Evolutionary conservation across 1,140 invertebrate species (phyloP), one percentile per base, ranked within the genome.

Genomic region (Drosophila hydei): DNA sequence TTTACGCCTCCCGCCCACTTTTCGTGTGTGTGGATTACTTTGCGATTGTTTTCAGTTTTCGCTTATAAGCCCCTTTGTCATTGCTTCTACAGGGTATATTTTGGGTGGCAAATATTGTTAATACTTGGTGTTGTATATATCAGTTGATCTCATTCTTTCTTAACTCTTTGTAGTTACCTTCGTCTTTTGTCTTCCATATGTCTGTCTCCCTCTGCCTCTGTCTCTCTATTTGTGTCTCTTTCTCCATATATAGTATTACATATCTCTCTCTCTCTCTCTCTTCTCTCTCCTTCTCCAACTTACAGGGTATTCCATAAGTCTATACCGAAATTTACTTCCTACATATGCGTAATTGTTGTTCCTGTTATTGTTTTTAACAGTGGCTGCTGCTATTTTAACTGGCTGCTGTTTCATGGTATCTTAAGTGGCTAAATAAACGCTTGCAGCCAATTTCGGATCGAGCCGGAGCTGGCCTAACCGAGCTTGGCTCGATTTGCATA

Each of bases 401-500:
- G 9, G 18, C 8, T 42, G 25, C 12, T 6, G 68, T 48, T 65
- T 63, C 42, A 40, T 70, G 40, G 48, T 65, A 47, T 78, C 71
- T 79, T 72, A 79, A 79, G 76, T 79, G 72, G 59, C 68, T 51
- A 75, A 81, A 77, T 67, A 59, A 56, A 70, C 79, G 74, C 70
- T 77, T 19, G 51, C 58, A 72, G 67, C 79, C 79, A 83, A 75
- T 79, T 83, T 83, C 25, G 79, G 79, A 16, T 2, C 27, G 48
- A 56, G 52, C 18, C 23, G 42, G 51, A 42, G 33, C 27, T 60
- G n/a, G 38, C 38, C 6, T 8, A 11, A 54, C 27, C 58, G 56
- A 21, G 43, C 21, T 33, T 33, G 19, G 48, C 40, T 27, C 43
- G 52, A 77, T 83, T 83, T 79, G 75, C 79, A 83, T 83, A 79